phyloP scores from a whole-genome alignment of 2,888 invertebrate genomes.

The Odontocerum albicorne region DNA sequence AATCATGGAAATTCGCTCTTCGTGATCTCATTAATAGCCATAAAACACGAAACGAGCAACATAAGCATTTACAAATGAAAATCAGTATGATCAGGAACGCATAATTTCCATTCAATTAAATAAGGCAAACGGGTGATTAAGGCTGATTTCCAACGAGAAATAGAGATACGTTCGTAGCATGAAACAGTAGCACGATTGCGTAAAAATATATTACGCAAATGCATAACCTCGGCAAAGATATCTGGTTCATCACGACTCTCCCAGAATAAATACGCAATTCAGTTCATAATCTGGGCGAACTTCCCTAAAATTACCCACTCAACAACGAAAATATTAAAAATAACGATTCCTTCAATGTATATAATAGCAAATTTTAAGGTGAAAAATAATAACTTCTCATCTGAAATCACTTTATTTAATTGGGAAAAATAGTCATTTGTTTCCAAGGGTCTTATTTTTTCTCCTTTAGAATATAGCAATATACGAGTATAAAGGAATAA shows the following conservation, averaged over 20 bases:
- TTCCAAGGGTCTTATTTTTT: too few species aligned
- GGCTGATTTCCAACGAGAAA: not conserved
- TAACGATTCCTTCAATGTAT: too few species aligned
- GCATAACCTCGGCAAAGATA: slow-evolving; percentile 4
- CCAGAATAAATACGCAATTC: slow-evolving; percentile 15
- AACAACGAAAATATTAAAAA: too few species aligned
- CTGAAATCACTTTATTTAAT: too few species aligned
- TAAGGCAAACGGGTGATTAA: slow-evolving; percentile 15
- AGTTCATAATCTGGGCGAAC: too few species aligned
- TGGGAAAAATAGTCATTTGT: too few species aligned
- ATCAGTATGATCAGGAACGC: slow-evolving; percentile 21
- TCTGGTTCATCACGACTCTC: slow-evolving; percentile 18
- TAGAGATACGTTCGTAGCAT: slow-evolving; percentile 1
- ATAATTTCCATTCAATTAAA: slow-evolving; percentile 28
- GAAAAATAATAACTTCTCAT: too few species aligned
- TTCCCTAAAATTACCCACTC: too few species aligned
- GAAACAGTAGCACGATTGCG: slow-evolving; percentile 22
- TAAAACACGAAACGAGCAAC: slow-evolving; percentile 8
- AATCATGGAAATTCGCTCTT: slow-evolving; percentile 6
- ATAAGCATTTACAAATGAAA: slow-evolving; percentile 14
- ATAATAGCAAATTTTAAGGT: too few species aligned
- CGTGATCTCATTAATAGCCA: slow-evolving; percentile 25
- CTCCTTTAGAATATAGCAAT: too few species aligned
- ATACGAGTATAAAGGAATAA: too few species aligned
- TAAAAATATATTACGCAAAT: slow-evolving; percentile 23